phyloP scores from a whole-genome alignment of 2,113 vertebrate species.

The Sitta europaea region DNA sequence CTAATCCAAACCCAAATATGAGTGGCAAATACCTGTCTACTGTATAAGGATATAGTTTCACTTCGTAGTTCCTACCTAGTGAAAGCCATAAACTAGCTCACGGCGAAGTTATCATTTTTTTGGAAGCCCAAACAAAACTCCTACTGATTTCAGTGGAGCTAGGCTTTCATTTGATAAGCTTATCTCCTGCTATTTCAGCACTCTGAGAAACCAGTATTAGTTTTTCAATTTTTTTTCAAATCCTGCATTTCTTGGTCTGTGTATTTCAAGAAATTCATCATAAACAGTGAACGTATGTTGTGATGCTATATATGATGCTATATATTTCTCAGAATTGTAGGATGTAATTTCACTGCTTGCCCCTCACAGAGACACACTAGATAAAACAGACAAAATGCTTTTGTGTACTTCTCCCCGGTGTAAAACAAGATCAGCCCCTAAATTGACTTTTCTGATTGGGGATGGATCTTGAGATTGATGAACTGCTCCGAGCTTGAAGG shows the following conservation, averaged over 20 bases:
- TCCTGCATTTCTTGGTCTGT: background rate
- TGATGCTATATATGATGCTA: background rate
- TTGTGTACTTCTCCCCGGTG: fast-evolving
- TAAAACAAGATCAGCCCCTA: background rate
- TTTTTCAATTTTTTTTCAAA: background rate
- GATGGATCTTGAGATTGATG: background rate
- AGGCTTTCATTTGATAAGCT: background rate
- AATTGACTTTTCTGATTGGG: background rate
- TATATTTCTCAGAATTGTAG: background rate
- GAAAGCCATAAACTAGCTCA: background rate
- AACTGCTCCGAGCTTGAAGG: background rate
- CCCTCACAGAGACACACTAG: background rate
- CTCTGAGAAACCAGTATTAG: background rate
- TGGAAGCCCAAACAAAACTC: background rate
- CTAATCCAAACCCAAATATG: background rate
- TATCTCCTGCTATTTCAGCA: background rate
- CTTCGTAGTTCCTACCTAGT: background rate
- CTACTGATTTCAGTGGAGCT: conserved; percentile 2
- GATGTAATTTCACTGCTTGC: background rate
- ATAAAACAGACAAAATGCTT: background rate
- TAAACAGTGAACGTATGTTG: background rate
- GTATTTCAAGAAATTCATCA: background rate
- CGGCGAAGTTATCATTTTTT: background rate
- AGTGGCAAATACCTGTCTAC: background rate
- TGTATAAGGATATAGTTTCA: background rate